These are phyloP conservation scores for Phortica variegata DNA, from an alignment of 1,140 invertebrate species.

Conservation along the genomic window DNA sequence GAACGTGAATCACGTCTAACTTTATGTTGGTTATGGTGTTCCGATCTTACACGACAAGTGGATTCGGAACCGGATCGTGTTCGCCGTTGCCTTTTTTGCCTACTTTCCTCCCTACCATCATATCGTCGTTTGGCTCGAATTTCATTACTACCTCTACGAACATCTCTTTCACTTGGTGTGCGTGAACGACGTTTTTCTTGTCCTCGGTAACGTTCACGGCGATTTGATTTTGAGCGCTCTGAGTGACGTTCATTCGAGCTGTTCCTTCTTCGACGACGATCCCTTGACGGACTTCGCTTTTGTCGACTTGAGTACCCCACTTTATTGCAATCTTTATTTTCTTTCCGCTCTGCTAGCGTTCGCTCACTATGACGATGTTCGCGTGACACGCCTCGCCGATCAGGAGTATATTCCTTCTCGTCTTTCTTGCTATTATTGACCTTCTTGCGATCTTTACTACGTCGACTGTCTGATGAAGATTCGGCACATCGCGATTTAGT, in stretches of 20 bases:
- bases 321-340: not conserved
- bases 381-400: no score
- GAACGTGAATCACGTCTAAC: not conserved
- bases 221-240: slow-evolving; percentile 2
- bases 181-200: no score
- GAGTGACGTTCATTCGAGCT: slow-evolving; percentile 1
- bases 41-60: no score
- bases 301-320: no score
- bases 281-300: no score
- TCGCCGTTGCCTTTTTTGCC: slow-evolving; percentile 14
- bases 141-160: no score
- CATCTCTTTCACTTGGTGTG: not conserved
- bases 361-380: slow-evolving; percentile 18
- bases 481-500: slow-evolving; percentile 19
- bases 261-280: not conserved
- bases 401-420: no score
- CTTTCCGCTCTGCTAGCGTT: no score
- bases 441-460: slow-evolving; percentile 13
- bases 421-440: slow-evolving; percentile 2
- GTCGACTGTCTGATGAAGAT: slow-evolving; percentile 18
- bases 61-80: slow-evolving; percentile 18
- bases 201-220: slow-evolving; percentile 8
- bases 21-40: not conserved
- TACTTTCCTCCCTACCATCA: no score
- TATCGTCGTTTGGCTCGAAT: no score